phyloP scores from a whole-genome alignment of 2,113 vertebrate genomes.

The Dissostichus mawsoni region DNA sequence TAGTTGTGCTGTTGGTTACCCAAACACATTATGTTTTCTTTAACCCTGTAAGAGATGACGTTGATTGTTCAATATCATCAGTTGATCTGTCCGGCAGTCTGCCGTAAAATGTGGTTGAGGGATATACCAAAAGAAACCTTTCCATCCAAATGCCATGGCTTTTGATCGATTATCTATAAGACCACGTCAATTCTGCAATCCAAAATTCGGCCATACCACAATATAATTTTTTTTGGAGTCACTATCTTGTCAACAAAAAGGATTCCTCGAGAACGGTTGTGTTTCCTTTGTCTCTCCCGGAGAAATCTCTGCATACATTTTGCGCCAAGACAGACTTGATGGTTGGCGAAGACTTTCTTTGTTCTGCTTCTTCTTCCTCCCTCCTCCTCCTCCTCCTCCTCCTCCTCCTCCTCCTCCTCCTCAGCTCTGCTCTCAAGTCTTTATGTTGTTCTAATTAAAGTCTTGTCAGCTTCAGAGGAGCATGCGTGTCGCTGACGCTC shows the following conservation, averaged over 20 bases:
- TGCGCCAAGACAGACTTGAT: not conserved
- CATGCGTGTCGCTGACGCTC: not conserved
- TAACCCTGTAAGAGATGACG: not conserved
- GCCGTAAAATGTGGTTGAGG: not conserved
- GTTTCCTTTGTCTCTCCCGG: not conserved
- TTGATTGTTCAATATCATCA: not conserved
- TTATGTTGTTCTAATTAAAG: constrained; percentile 58
- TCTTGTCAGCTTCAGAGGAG: constrained; percentile 24
- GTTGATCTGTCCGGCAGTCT: not conserved
- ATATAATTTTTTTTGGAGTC: not conserved
- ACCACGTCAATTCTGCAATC: too few relatives aligned
- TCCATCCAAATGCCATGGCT: not conserved
- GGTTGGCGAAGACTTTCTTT: not conserved
- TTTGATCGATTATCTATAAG: not conserved
- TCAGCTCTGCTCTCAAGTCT: constrained; percentile 2
- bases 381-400: not conserved
- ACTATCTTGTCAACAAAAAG: not conserved
- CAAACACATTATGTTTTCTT: not conserved
- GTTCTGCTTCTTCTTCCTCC: constrained; percentile 6
- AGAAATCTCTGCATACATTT: not conserved
- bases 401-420: constrained; percentile 2
- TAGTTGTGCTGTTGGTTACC: not conserved
- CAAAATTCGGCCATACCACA: not conserved
- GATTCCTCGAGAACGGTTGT: not conserved
- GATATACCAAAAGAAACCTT: not conserved